Base-by-base conservation (phyloP, 2,888 invertebrate species). In the Caradrina clavipalpis region DNA sequence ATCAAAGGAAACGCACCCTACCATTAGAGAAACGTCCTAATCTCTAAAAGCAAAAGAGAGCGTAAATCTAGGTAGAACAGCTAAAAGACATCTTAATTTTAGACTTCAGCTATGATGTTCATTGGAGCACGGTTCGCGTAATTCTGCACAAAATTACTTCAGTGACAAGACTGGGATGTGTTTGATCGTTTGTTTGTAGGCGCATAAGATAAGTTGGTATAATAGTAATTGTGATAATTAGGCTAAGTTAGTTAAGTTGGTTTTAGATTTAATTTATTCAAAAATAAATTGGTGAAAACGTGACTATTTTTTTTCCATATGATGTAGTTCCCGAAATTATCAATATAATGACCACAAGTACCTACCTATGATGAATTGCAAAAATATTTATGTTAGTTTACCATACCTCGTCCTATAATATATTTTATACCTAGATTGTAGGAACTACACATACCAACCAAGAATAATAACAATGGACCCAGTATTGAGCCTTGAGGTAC, bases 181-280 rank as follows among this genome's bases (percentile, higher is more conserved):
- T 77, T 84, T 84, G 82, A 85, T 87, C 35, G 84, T 89, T 85
- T 87, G 86, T 87, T 88, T 78, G 76, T 72, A 79, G 84, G 85
- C 84, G 69, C 63, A 75, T 76, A 73, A 45, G 11, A 63, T 84
- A 81, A 64, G 68, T 75, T 81, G 76, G 83, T 82, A 69, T 82
- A 11, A 53, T 71, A 68, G 63, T 83, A 82, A 86, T 89, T 91
- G 91, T 91, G 91, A 91, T 91, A 91, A 90, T 88, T 87, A 81
- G 73, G 54, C 75, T 88, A 84, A 82, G 69, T 69, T 82, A 84
- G 76, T 78, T 85, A 82, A 80, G 69, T 81, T 82, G 80, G 79
- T 83, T 76, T 76, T 87, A 83, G 77, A 68, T 72, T 62, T 87
- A 86, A 86, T 69, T 85, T 84, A 88, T 87, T 86, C 63, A 82